A percentile compares a stretch with the other conserved stretches of the same genome.
These are phyloP conservation scores for Drosophila simulans DNA, from an alignment of 1,140 invertebrate genomes.

Conservation along the genomic window DNA sequence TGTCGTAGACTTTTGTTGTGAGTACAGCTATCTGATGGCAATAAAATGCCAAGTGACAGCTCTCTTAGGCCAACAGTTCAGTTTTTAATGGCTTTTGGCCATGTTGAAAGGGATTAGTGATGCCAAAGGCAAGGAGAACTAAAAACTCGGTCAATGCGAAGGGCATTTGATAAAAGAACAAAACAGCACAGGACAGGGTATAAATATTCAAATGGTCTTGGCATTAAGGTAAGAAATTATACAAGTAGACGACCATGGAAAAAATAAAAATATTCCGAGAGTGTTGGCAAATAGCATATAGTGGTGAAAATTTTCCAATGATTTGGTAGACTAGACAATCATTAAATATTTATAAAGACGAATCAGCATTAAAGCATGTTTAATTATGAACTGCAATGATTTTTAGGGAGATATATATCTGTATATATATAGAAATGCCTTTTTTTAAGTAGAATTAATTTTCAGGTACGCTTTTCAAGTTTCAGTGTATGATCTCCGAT, in stretches of 20 bases:
- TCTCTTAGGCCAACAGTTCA: slow-evolving; percentile 34
- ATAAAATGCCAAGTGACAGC: slow-evolving; percentile 21
- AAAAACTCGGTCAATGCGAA: slow-evolving; percentile 48
- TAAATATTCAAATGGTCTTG: neutral
- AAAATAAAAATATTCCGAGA: slow-evolving; percentile 1
- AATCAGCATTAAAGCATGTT: too few relatives aligned
- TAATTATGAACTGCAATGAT: neutral
- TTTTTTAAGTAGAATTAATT: slow-evolving; percentile 2
- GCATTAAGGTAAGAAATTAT: neutral
- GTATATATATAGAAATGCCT: neutral
- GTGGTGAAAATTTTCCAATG: neutral
- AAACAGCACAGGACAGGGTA: neutral
- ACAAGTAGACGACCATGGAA: neutral
- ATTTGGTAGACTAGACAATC: neutral
- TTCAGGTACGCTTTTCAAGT: slow-evolving; percentile 5
- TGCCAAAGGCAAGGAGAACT: neutral
- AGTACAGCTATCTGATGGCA: slow-evolving; percentile 1
- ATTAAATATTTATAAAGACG: neutral
- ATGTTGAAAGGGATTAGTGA: neutral
- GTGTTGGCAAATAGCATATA: neutral
- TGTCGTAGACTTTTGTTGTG: slow-evolving; percentile 13
- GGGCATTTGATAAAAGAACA: slow-evolving; percentile 26
- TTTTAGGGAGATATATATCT: neutral
- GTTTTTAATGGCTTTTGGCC: neutral
- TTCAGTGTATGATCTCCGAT: slow-evolving; percentile 39